phyloP scores from a whole-genome alignment of 1,140 invertebrate species.

The Leguminivora glycinivorella region DNA sequence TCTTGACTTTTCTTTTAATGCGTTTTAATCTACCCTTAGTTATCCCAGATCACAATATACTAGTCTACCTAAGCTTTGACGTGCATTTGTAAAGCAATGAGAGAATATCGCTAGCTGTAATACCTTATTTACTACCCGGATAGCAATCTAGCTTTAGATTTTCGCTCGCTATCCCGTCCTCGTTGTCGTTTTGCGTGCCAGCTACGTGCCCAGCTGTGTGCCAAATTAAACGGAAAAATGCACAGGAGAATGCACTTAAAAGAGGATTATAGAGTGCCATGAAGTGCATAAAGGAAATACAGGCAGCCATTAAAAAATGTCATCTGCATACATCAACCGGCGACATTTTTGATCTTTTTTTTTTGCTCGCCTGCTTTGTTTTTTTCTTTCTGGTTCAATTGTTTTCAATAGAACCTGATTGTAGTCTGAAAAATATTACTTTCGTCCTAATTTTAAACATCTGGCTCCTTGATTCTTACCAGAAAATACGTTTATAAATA shows the following conservation, averaged over 20 bases:
- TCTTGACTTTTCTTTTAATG: no score
- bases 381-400: not conserved
- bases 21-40: no score
- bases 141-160: constrained; percentile 18
- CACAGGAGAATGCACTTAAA: constrained; percentile 14
- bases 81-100: not conserved
- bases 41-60: not conserved
- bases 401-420: no score
- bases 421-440: no score
- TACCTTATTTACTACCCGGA: not conserved
- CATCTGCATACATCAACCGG: not conserved
- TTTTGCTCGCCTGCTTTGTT: not conserved
- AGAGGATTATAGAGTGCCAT: not conserved
- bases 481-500: no score
- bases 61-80: not conserved
- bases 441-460: not conserved
- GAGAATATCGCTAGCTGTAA: not conserved
- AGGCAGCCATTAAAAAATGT: not conserved
- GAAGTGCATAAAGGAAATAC: constrained; percentile 10
- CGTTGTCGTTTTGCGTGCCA: constrained; percentile 15
- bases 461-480: no score
- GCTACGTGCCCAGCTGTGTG: constrained; percentile 9
- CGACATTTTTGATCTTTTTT: not conserved
- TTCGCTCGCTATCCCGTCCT: constrained; percentile 2
- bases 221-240: constrained; percentile 16